A percentile compares a stretch with the other conserved stretches of the same genome.
These are phyloP conservation scores for Harpalus rufipes DNA, from an alignment of 2,888 invertebrate genomes.

Conservation along the genomic window DNA sequence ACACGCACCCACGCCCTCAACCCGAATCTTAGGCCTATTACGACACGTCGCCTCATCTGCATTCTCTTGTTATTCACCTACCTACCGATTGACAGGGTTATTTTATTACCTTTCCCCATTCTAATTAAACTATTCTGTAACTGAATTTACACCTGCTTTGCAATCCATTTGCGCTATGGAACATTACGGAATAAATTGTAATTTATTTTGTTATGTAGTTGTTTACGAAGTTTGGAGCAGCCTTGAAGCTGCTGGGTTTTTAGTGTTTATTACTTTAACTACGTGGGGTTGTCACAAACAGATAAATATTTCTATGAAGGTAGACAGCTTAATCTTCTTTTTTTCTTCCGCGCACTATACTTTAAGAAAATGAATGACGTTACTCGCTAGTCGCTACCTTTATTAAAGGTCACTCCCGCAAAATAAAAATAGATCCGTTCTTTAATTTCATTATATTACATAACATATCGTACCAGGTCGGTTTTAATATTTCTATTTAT, in stretches of 20 bases:
- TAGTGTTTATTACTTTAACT: constrained; percentile 19
- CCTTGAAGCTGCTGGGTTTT: not conserved
- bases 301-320: constrained; percentile 17
- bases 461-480: not conserved
- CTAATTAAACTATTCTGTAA: constrained; percentile 41
- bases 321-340: constrained; percentile 4
- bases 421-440: not conserved
- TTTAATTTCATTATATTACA: not conserved
- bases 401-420: not conserved
- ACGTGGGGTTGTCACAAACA: constrained; percentile 2
- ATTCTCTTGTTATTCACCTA: constrained; percentile 1
- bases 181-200: constrained; percentile 12
- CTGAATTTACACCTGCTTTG: constrained; percentile 6
- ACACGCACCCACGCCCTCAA: constrained; percentile 3
- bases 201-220: constrained; percentile 23
- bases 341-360: not conserved
- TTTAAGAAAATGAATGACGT: not conserved
- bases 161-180: constrained; percentile 6
- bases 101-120: constrained; percentile 35
- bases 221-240: constrained; percentile 7
- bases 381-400: not conserved
- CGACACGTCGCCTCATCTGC: constrained; percentile 26
- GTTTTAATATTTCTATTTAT: too few relatives aligned
- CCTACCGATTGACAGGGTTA: constrained; percentile 15
- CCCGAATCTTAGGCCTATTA: constrained; percentile 33